Base-by-base conservation (phyloP, 2,888 invertebrate genomes). In the Fragum fragum region DNA sequence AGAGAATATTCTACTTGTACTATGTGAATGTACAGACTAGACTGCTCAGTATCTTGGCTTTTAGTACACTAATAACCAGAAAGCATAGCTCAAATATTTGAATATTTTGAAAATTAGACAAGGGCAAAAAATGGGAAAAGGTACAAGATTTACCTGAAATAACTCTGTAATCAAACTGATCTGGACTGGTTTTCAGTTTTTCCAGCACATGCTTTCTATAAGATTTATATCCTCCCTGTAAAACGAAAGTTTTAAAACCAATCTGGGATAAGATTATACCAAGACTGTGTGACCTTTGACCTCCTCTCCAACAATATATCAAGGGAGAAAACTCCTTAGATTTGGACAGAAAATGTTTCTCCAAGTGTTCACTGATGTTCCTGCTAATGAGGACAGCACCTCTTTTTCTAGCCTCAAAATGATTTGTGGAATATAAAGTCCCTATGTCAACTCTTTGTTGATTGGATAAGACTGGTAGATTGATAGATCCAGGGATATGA, bases 261-360 rank as follows among this genome's bases (percentile, higher is more conserved):
- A 89, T 88, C 79, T 90, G 86, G 29, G 89, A 78, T 32, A 91
- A 75, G 23, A 91, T 83, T 0, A 87, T 79, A 0, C 83, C 89
- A 57, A 91, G 69, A 59, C 89, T 89, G 42, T 81, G 71, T 69
- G 91, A 91, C 80, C 90, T 85, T 73, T 89, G 89, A 70, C 91
- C 90, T 53, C 91, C 91, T 16, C 91, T 76, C 87, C 86, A 88
- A 73, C 90, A 90, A 68, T 89, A 90, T 14, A 90, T 63, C 32
- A 90, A 47, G 28, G 91, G 89, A 32, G 74, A 80, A 59, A 88
- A 90, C 11, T 87, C 84, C 18, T 76, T 63, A 18, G 82, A 61
- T 68, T 89, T 86, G 14, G 77, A 29, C 18, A 74, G 52, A 52
- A 91, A 87, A 77, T 89, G 83, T 18, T 76, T 73, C 1, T 87